A percentile compares a stretch with the other conserved stretches of the same genome.
Conservation (phyloP, 2,797 vertebrate genomes). For the Spondyliosoma cantharus region DNA sequence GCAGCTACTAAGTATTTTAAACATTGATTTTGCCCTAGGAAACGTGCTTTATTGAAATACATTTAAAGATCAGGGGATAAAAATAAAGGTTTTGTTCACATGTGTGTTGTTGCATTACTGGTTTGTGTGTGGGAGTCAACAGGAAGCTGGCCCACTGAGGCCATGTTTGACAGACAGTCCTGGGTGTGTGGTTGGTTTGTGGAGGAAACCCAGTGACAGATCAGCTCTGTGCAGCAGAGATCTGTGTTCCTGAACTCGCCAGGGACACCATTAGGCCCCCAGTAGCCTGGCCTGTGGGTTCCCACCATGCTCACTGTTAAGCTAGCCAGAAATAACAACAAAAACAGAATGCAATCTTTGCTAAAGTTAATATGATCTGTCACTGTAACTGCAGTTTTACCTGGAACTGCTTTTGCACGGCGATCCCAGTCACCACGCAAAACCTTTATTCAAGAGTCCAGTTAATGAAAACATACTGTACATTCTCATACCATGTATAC, state of each 20-base stretch:
- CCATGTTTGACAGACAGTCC: conserved; percentile 75
- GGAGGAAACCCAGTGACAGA: conserved; percentile 85
- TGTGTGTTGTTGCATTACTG: neutral
- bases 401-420: neutral
- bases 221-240: conserved; percentile 80
- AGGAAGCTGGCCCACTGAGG: conserved; percentile 68
- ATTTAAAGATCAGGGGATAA: neutral
- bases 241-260: conserved; percentile 46
- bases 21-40: no score
- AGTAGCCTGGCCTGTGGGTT: conserved; percentile 43
- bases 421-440: conserved; percentile 66
- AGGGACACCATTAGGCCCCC: conserved; percentile 34
- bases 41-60: no score
- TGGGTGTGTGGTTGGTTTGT: conserved; percentile 69
- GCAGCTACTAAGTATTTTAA: no score
- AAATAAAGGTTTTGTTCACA: conserved; percentile 33
- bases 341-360: neutral
- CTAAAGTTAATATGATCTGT: neutral
- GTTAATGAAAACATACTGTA: conserved; percentile 55
- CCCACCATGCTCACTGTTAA: conserved; percentile 3
- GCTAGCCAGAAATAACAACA: conserved; percentile 17
- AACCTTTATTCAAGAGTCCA: conserved; percentile 71
- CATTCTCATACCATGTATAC: conserved; percentile 50
- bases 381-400: neutral
- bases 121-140: conserved; percentile 30